Conservation (phyloP, 2,113 vertebrate genomes). For the Tachycineta bicolor region DNA sequence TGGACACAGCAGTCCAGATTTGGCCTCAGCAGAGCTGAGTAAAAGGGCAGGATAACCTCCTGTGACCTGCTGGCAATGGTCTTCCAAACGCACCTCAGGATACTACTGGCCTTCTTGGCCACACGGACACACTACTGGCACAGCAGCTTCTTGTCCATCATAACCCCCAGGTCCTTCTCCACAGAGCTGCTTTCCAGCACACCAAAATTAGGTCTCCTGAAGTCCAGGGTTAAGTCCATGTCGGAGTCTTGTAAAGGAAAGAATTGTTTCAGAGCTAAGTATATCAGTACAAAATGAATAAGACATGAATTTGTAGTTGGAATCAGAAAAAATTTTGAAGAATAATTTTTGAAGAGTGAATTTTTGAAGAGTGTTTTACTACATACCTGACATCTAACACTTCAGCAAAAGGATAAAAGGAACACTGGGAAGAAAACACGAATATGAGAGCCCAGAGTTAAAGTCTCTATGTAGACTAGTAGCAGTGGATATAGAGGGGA, state of each 20-base stretch:
- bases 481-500: neutral
- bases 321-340: neutral
- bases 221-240: fast-evolving
- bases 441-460: neutral
- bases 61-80: neutral
- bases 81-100: neutral
- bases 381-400: neutral
- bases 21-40: neutral
- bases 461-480: neutral
- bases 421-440: neutral
- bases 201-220: neutral
- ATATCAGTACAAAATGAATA: neutral
- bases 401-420: neutral
- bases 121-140: neutral
- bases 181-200: neutral
- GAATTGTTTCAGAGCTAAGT: neutral
- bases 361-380: neutral
- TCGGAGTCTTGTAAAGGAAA: neutral
- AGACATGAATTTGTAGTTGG: neutral
- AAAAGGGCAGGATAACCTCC: neutral
- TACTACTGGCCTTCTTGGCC: neutral
- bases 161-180: neutral
- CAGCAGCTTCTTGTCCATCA: neutral
- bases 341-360: neutral
- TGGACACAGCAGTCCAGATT: neutral